phyloP scores from a whole-genome alignment of 2,797 vertebrate genomes.

The Thalassophryne amazonica region DNA sequence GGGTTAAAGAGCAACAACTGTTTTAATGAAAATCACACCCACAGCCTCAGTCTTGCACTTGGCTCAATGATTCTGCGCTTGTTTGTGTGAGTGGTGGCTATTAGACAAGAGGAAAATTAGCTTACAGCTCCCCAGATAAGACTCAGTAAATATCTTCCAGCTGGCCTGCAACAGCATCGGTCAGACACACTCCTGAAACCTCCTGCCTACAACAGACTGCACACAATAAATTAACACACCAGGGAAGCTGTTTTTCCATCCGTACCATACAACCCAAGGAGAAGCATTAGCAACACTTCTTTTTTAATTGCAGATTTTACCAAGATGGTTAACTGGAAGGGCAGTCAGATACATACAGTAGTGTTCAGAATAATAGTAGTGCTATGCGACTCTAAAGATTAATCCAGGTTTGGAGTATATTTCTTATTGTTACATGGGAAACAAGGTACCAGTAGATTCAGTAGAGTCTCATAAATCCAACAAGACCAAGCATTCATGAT shows the following conservation, averaged over 20 bases:
- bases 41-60: constrained; percentile 22
- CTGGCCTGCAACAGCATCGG: constrained; percentile 56
- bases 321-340: too few species aligned
- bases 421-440: too few species aligned
- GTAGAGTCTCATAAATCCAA: too few species aligned
- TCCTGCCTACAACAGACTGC: constrained; percentile 55
- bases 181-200: constrained; percentile 44
- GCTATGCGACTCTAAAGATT: too few species aligned
- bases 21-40: constrained; percentile 34
- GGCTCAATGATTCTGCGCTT: constrained; percentile 61
- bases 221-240: constrained; percentile 68
- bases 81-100: constrained; percentile 62
- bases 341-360: too few species aligned
- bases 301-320: too few species aligned
- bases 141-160: constrained; percentile 64
- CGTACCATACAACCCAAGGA: constrained; percentile 14
- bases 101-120: constrained; percentile 63
- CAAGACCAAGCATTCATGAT: too few species aligned
- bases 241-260: constrained; percentile 43
- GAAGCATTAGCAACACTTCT: neutral
- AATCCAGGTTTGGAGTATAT: too few species aligned
- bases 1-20: constrained; percentile 5
- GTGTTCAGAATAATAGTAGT: too few species aligned
- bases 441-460: too few species aligned
- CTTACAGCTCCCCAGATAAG: constrained; percentile 59